Evolutionary conservation across 2,797 vertebrate genomes (phyloP), one percentile per base, ranked within the genome.

Genomic region (Microchirus variegatus): DNA sequence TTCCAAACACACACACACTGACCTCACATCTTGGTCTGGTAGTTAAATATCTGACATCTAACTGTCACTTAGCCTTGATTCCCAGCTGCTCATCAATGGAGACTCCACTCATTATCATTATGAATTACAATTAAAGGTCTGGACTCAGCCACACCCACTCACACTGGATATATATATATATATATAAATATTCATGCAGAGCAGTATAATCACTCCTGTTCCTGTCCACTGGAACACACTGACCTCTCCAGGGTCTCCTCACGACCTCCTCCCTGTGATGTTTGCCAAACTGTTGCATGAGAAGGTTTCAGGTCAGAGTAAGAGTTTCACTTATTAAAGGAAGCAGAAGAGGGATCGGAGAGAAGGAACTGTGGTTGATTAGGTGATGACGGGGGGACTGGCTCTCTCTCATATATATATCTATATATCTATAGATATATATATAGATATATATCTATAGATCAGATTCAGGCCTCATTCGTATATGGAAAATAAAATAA

Each of bases 51-150:
- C 54, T 75, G 49, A n/a, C 45, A 66, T 68, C 37, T 57, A 26
- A 17, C 31, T 41, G 45, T 53, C 35, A 66, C 35, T 68, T 55
- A 49, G 35, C 49, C 36, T 65, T 17, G 16, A 41, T 59, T 68
- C 53, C 62, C 78, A 83, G 76, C 73, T 81, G 82, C 55, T 76
- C 70, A 45, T 82, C 73, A 22, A 62, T 84, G 68, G 75, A 53
- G 63, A 75, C 74, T 59, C 36, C 36, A 17, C 10, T 79, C 47
- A 69, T 79, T 62, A 80, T 10, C 62, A 63, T 55, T 37, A 67
- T 18, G 36, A 72, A 75, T 66, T 68, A 64, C 53, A 10, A 31
- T 50, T 26, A 57, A 50, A 61, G 42, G 59, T 53, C 37, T 1
- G 15, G 45, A 51, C n/a, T 3, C 52, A 64, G 51, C 9, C 26